phyloP scores from a whole-genome alignment of 2,113 vertebrate species.

The Rhizomys pruinosus region DNA sequence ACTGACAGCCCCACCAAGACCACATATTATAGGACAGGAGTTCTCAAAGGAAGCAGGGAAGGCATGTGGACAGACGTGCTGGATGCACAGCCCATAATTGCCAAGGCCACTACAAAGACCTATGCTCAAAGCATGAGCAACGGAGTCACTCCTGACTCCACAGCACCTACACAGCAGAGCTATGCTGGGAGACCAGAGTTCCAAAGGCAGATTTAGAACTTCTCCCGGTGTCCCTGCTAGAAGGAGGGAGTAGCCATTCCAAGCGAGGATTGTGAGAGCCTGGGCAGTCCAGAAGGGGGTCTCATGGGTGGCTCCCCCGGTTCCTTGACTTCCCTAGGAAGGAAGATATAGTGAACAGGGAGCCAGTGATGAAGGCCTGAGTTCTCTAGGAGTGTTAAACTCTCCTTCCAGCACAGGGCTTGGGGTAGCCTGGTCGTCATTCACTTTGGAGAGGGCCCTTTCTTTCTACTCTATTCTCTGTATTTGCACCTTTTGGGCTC shows the following conservation, averaged over 20 bases:
- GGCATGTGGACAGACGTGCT: background rate
- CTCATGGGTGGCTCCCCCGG: background rate
- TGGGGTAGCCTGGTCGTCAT: background rate
- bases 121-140: background rate
- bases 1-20: constrained; percentile 3
- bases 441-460: background rate
- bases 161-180: background rate
- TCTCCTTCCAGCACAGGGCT: background rate
- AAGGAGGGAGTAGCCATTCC: background rate
- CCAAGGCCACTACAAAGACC: background rate
- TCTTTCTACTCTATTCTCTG: background rate
- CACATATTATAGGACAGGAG: constrained; percentile 12
- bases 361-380: background rate
- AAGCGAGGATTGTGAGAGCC: background rate
- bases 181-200: background rate
- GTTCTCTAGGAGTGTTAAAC: background rate
- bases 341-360: background rate
- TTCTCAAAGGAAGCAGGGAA: background rate
- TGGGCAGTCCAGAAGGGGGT: background rate
- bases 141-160: background rate
- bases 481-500: background rate
- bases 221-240: background rate
- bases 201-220: background rate
- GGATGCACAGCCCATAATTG: constrained; percentile 6
- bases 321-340: background rate